Evolutionary conservation across 2,113 vertebrate genomes (phyloP).

Genomic region (Pseudopipra pipra): DNA sequence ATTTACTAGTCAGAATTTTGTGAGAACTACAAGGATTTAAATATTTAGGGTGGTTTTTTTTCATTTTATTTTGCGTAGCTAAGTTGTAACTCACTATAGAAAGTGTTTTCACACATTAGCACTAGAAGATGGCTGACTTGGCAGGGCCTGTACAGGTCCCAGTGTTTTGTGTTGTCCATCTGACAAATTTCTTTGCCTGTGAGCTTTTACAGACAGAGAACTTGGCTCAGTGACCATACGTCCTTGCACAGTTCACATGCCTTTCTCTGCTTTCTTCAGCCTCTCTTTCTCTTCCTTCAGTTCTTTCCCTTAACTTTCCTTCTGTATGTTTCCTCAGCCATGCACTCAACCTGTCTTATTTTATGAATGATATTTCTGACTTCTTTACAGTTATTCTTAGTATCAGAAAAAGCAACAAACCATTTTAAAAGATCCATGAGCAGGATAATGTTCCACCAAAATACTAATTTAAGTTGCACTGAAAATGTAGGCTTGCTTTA

Average conservation of each 20-base stretch:
- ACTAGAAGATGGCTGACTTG: neutral
- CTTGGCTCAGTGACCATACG: neutral
- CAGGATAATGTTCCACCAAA: neutral
- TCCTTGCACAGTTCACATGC: neutral
- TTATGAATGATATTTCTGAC: neutral
- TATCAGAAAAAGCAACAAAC: neutral
- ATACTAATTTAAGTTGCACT: neutral
- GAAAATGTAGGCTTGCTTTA: neutral
- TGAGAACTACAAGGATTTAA: neutral
- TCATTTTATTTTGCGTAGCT: neutral
- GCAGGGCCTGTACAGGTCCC: neutral
- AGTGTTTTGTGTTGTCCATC: neutral
- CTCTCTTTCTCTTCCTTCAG: neutral
- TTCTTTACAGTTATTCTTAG: neutral
- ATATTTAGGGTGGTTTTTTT: neutral
- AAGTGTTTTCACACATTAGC: neutral
- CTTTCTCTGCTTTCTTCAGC: neutral
- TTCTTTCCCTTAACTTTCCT: neutral
- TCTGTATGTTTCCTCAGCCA: neutral
- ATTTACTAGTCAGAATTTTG: neutral
- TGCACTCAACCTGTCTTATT: neutral
- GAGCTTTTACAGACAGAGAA: neutral
- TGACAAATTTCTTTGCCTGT: neutral
- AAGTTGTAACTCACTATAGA: neutral
- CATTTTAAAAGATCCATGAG: neutral